Base-by-base conservation (phyloP, 2,888 invertebrate genomes). In the Eristalis arbustorum region DNA sequence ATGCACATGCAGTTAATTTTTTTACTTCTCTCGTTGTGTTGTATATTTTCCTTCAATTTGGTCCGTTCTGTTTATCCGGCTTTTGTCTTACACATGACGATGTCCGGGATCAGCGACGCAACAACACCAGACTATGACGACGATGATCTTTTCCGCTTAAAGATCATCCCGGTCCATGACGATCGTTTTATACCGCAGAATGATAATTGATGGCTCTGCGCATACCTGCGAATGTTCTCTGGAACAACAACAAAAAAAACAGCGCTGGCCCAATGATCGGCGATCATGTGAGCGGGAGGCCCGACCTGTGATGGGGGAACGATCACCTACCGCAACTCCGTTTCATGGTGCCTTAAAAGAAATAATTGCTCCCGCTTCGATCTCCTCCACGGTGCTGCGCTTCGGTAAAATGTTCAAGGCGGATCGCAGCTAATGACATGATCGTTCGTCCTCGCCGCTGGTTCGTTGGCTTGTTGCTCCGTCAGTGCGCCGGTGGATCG, bases 401-500 rank as follows among this genome's bases (percentile, higher is more conserved):
- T 78, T 72, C 63, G 71, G 49, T 68, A 87, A 87, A 87, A 87
- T 87, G 78, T 87, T 83, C 64, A 79, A 72, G 87, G 87, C 83
- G 87, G 83, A 75, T 87, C 83, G 72, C 83, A 22, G 62, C 83
- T 87, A 87, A 87, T 87, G 87, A 87, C 87, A 83, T 83, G 87
- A 87, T 87, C 87, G 82, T 23, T 66, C 63, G 67, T 83, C 73
- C 72, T 72, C 62, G 11, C 23, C 34, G 11, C 14, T 11, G 6
- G 49, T 56, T 49, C 57, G 11, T 18, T n/a, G 57, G 22, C 18
- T 42, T 22, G 34, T 49, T 37, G 23, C 13, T 18, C 28, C 71
- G 34, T 13, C 31, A 10, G 31, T 31, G 31, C 10, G 31, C 31
- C 31, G 31, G 10, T 31, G 31, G 8, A 18, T 49, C 49, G 31